These are phyloP conservation scores for Diarsia mendica DNA, from an alignment of 2,888 invertebrate genomes.

Conservation along the genomic window DNA sequence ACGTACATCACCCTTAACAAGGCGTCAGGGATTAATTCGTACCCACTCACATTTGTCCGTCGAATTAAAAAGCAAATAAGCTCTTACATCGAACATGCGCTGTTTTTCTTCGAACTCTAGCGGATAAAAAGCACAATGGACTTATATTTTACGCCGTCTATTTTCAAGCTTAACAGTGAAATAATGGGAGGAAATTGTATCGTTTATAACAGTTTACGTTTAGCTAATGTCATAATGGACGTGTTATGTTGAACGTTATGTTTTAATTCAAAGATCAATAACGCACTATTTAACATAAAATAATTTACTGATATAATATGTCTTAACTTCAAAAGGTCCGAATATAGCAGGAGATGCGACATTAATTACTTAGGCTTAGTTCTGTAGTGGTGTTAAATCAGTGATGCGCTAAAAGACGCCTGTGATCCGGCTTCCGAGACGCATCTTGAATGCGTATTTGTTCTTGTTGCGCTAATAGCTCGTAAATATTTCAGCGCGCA, in stretches of 20 bases:
- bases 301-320: slow-evolving; percentile 57
- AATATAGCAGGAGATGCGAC: slow-evolving; percentile 74
- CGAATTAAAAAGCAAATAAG: slow-evolving; percentile 41
- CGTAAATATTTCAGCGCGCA: slow-evolving; percentile 88
- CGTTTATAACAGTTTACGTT: slow-evolving; percentile 37
- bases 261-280: slow-evolving; percentile 61
- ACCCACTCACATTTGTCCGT: slow-evolving; percentile 46
- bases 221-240: slow-evolving; percentile 27
- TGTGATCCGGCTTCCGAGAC: slow-evolving; percentile 74
- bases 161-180: slow-evolving; percentile 32
- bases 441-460: slow-evolving; percentile 72
- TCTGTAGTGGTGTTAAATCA: slow-evolving; percentile 82
- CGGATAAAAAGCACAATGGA: slow-evolving; percentile 19
- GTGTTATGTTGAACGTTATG: slow-evolving; percentile 45
- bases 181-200: slow-evolving; percentile 32
- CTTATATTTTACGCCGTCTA: slow-evolving; percentile 27
- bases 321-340: slow-evolving; percentile 74
- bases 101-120: slow-evolving; percentile 33
- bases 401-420: slow-evolving; percentile 80
- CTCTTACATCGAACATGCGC: slow-evolving; percentile 27
- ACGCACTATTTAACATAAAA: slow-evolving; percentile 53
- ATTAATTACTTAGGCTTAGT: slow-evolving; percentile 79
- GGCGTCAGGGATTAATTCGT: slow-evolving; percentile 55
- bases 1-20: slow-evolving; percentile 65
- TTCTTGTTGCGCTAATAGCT: slow-evolving; percentile 87